These are phyloP conservation scores for Silurus asotus DNA, from an alignment of 2,113 vertebrate genomes.

Conservation along the genomic window DNA sequence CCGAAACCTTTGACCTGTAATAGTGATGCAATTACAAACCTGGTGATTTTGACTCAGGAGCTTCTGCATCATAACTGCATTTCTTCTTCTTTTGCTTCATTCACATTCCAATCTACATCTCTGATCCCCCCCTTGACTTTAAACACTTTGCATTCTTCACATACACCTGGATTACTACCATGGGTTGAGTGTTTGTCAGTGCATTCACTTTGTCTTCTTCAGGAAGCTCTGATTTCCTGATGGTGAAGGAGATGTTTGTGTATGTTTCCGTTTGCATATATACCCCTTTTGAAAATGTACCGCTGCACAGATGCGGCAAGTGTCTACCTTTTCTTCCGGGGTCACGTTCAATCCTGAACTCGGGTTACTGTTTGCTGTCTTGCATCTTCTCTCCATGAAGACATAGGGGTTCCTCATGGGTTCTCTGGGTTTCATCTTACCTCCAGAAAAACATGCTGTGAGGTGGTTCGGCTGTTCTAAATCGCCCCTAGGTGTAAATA, in stretches of 20 bases:
- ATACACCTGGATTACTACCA: not conserved
- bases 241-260: not conserved
- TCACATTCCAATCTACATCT: not conserved
- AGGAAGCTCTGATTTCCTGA: not conserved
- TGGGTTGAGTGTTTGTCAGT: not conserved
- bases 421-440: not conserved
- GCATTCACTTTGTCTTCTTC: not conserved
- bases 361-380: not conserved
- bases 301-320: too few species aligned
- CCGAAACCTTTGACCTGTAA: not conserved
- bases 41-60: not conserved
- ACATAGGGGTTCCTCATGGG: not conserved
- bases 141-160: not conserved
- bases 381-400: not conserved
- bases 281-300: not conserved
- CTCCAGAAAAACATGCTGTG: not conserved
- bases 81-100: not conserved
- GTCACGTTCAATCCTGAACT: not conserved
- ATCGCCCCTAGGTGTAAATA: not conserved
- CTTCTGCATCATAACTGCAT: not conserved
- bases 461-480: not conserved
- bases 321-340: not conserved
- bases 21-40: not conserved
- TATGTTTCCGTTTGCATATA: not conserved
- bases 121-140: not conserved